Percentiles rank a stretch among this genome's conserved stretches.
Conservation (phyloP, 2,113 vertebrate species). For the Ariopsis seemanni region DNA sequence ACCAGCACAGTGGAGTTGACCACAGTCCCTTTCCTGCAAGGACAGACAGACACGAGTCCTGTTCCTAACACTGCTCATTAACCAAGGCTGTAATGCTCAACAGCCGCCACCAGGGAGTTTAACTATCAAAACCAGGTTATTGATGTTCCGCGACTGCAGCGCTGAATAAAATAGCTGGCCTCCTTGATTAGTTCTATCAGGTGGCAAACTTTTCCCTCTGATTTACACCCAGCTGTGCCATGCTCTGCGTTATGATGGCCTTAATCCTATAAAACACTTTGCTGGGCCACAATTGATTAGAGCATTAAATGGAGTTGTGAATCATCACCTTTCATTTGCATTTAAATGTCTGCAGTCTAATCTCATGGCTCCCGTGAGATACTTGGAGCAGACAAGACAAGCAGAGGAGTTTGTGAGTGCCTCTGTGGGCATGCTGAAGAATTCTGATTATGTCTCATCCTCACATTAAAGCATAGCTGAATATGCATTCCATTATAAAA, state of each 20-base stretch:
- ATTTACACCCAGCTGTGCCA: constrained; percentile 54
- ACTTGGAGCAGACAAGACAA: constrained; percentile 40
- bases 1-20: constrained; percentile 79
- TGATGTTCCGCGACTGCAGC: constrained; percentile 55
- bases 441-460: constrained; percentile 23
- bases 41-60: constrained; percentile 41
- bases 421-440: constrained; percentile 27
- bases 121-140: constrained; percentile 54
- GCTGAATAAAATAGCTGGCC: constrained; percentile 53
- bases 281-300: constrained; percentile 57
- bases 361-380: constrained; percentile 49
- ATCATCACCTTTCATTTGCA: constrained; percentile 65
- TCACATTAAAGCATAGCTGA: constrained; percentile 19
- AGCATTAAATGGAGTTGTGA: constrained; percentile 62
- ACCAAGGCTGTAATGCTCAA: constrained; percentile 47
- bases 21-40: constrained; percentile 80
- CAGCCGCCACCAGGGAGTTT: constrained; percentile 53
- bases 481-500: constrained; percentile 28
- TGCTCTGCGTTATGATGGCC: constrained; percentile 54
- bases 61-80: constrained; percentile 52
- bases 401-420: constrained; percentile 24
- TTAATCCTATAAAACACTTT: constrained; percentile 60
- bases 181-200: constrained; percentile 55
- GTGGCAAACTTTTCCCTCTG: constrained; percentile 53
- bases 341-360: constrained; percentile 62